phyloP scores from a whole-genome alignment of 2,888 invertebrate genomes.

The Heliconius aoede region DNA sequence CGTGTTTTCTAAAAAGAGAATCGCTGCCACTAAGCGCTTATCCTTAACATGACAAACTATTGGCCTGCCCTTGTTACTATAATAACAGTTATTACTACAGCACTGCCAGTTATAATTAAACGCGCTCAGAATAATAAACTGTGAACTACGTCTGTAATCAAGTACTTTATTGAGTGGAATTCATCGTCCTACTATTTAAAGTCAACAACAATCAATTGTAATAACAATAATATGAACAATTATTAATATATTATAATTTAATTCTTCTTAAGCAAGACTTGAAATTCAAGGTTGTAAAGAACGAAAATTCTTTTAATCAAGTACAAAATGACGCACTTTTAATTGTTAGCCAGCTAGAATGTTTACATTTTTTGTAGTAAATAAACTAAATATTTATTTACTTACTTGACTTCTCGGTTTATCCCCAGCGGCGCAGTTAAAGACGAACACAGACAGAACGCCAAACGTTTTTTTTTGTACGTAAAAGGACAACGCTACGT shows the following conservation, averaged over 20 bases:
- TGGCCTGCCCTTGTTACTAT: background rate
- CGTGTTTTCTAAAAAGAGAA: background rate
- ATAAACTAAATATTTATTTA: too few relatives aligned
- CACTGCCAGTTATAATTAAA: conserved; percentile 34
- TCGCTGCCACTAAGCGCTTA: background rate
- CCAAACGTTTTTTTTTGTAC: too few relatives aligned
- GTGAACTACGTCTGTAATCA: background rate
- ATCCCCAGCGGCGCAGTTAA: too few relatives aligned
- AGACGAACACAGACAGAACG: too few relatives aligned
- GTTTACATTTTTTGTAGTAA: too few relatives aligned
- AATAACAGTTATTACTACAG: conserved; percentile 12
- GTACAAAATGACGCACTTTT: background rate
- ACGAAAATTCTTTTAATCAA: background rate
- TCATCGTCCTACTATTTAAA: background rate
- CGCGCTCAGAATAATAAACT: conserved; percentile 10
- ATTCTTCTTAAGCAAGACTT: background rate
- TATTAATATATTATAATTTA: background rate
- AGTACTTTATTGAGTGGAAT: background rate
- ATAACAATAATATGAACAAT: conserved; percentile 1
- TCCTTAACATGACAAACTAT: background rate
- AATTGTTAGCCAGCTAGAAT: too few relatives aligned
- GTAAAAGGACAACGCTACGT: too few relatives aligned
- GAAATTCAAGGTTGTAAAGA: background rate
- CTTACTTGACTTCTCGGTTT: too few relatives aligned
- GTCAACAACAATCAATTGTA: background rate